Percentiles rank a stretch among this genome's conserved stretches.
phyloP scores from a whole-genome alignment of 2,797 vertebrate genomes.

The Graptemys geographica region DNA sequence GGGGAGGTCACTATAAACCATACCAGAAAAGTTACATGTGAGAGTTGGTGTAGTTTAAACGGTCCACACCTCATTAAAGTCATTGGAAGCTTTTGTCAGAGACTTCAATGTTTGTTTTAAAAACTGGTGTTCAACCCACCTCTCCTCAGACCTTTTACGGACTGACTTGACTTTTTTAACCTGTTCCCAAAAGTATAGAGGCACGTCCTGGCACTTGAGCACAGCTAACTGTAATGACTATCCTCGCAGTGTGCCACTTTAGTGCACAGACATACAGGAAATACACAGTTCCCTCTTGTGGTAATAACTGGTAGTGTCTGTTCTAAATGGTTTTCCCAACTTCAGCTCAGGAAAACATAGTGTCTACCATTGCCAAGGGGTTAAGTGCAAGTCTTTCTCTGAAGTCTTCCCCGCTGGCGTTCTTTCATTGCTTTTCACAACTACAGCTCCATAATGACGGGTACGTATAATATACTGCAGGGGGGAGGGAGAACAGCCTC shows the following conservation, averaged over 20 bases:
- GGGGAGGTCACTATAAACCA: background rate
- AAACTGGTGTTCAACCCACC: background rate
- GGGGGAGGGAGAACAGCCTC: background rate
- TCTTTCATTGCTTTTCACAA: background rate
- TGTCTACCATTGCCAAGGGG: background rate
- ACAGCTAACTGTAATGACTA: background rate
- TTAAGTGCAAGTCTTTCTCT: background rate
- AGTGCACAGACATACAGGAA: background rate
- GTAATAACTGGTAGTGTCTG: conserved; percentile 35
- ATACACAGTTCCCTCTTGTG: conserved; percentile 48
- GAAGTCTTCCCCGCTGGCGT: background rate
- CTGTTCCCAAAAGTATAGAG: background rate
- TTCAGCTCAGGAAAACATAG: background rate
- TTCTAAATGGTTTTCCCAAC: background rate
- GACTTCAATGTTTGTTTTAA: background rate
- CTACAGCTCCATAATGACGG: background rate
- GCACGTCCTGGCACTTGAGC: background rate
- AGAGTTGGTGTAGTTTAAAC: background rate
- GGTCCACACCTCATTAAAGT: background rate
- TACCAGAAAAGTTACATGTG: background rate
- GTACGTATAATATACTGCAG: background rate
- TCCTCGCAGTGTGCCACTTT: background rate
- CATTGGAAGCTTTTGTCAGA: background rate
- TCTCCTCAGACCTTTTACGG: background rate
- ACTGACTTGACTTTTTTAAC: background rate